A percentile compares a stretch with the other conserved stretches of the same genome.
Conservation (phyloP, 2,113 vertebrate species). For the Brachypodius melanocephalos region DNA sequence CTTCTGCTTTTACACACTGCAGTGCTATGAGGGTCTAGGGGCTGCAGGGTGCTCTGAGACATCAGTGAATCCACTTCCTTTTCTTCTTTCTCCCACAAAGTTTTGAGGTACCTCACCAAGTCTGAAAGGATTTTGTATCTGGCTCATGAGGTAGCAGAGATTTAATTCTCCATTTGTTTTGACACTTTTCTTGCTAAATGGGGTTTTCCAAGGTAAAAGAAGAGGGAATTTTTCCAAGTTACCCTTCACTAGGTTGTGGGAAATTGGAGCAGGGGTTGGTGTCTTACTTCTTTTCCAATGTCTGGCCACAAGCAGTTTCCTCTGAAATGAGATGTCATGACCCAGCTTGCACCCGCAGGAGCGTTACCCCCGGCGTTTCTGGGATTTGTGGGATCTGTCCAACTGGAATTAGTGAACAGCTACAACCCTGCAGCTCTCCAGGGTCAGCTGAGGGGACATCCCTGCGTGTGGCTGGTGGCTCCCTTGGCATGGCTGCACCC, state of each 20-base stretch:
- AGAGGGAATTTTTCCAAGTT: background rate
- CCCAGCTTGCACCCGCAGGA: background rate
- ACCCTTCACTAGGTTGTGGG: background rate
- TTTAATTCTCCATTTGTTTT: background rate
- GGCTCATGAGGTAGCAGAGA: background rate
- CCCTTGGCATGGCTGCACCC: fast-evolving
- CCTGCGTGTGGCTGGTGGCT: fast-evolving
- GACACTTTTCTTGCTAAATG: background rate
- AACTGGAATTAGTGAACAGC: fast-evolving
- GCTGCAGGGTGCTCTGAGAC: background rate
- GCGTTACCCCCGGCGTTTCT: fast-evolving
- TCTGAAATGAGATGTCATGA: background rate
- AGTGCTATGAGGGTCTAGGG: background rate
- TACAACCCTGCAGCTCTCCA: background rate
- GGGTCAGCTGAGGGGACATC: background rate
- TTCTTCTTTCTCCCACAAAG: background rate
- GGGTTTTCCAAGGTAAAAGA: background rate
- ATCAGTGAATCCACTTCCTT: background rate
- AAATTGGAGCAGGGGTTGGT: background rate
- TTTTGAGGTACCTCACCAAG: background rate
- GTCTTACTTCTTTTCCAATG: background rate
- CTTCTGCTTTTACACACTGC: background rate
- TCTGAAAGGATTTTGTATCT: background rate
- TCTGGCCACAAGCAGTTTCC: background rate
- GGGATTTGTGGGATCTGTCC: background rate